Base-by-base conservation (phyloP, 2,888 invertebrate species). In the Euclidia mi region DNA sequence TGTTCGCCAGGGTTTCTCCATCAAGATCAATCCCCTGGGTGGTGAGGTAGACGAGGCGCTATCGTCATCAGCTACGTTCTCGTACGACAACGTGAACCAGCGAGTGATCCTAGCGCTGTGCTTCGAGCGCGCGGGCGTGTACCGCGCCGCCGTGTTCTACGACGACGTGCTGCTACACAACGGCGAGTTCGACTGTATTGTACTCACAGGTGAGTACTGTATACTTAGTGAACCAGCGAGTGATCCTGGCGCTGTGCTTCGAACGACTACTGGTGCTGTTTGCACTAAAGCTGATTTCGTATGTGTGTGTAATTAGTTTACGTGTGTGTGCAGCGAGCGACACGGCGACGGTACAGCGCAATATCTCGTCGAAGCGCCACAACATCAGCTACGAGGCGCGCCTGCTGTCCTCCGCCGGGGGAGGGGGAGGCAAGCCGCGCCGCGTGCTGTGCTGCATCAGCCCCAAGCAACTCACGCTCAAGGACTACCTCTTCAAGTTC, bases 401-500 rank as follows among this genome's bases (percentile, higher is more conserved):
- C 3, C 79, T 89, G 60, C 43, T 81, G 56, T 44, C 77, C n/a
- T n/a, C n/a, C n/a, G n/a, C n/a, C n/a, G n/a, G n/a, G n/a, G n/a
- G n/a, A n/a, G n/a, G n/a, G n/a, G n/a, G n/a, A 9, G 82, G 96
- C 35, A 98, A 98, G 85, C 96, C 98, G 38, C 97, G 98, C 81
- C 98, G 98, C 89, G 98, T 99, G 58, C 96, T 97, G 70, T 98
- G 98, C 90, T 98, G 97, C 88, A 97, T 99, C 79, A 98, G 98
- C 52, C 98, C 98, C 45, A 98, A 98, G 90, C 98, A 96, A 85
- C 95, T 99, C 72, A 98, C 98, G 53, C 96, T 99, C 81, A 98
- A 98, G 93, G 99, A 99, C 94, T 98, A 98, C 95, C 96, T 98
- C 75, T 95, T 99, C 76, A 98, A 98, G 93, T 97, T 99, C 87